Base-by-base conservation (phyloP, 23 tunicate species). In the Oikopleura dioica region DNA sequence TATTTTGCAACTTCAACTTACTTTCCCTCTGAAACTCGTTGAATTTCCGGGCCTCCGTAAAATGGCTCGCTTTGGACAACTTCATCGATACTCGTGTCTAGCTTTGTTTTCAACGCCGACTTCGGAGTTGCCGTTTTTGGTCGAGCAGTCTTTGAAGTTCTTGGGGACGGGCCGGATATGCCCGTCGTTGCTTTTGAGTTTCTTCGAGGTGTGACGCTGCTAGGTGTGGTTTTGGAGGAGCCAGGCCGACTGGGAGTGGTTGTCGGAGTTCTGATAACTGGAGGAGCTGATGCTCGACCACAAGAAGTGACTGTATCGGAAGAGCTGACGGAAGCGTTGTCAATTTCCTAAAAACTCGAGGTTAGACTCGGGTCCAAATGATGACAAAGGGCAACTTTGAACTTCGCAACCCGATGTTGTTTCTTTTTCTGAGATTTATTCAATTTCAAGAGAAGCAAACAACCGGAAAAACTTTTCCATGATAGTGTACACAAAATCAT, bases 21-120 rank as follows among this genome's bases (percentile, higher is more conserved):
- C 72, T 63, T 63, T 37, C 91, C 85, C 51, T 85, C 91, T 1
- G 85, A 84, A 21, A 85, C 79, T 30, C 91, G 37, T 78, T 81
- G 85, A 29, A 85, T 85, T 23, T 85, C 82, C 16, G 83, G 69
- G 35, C 38, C 68, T 23, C 85, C 85, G 37, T 82, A 68, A 51
- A 85, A 85, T 32, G 80, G 82, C 29, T 77, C 81, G 37, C 77
- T 77, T 37, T 85, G 85, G 12, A 76, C 79, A 78, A 85, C 72
- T 32, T 77, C 69, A 59, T 82, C 76, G 24, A 85, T 81, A 23
- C 82, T 81, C 59, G 82, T 81, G 72, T 85, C 91, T 28, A 85
- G 50, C 33, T 12, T 2, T 31, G 72, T 63, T 2, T 63, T 63
- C 26, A 12, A 12, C 9, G 16, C 55, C n/a, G n/a, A n/a, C n/a